A percentile compares a stretch with the other conserved stretches of the same genome.
Conservation (phyloP, 2,888 invertebrate species). For the Polymixis lichenea region DNA sequence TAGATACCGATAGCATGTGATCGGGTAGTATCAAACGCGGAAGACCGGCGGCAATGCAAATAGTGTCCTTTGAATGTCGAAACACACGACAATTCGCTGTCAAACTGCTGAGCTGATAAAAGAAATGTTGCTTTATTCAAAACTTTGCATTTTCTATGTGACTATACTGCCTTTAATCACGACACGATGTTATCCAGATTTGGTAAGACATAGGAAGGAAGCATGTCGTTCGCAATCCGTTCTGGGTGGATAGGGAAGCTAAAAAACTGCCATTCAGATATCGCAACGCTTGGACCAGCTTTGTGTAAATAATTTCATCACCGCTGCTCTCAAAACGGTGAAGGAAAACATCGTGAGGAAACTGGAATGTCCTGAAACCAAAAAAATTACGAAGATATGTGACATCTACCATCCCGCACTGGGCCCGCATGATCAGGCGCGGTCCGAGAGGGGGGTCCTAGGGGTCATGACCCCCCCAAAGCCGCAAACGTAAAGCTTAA, state of each 20-base stretch:
- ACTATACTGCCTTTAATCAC: slow-evolving; percentile 21
- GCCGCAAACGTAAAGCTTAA: no score
- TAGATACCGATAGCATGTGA: slow-evolving; percentile 38
- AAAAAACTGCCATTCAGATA: no score
- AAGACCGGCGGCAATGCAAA: slow-evolving; percentile 62
- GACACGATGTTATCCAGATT: not conserved
- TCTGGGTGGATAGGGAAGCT: not conserved
- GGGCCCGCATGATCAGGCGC: no score
- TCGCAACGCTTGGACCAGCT: not conserved
- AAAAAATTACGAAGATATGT: no score
- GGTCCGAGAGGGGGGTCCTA: no score
- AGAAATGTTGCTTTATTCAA: slow-evolving; percentile 34
- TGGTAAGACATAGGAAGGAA: not conserved
- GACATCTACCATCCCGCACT: no score
- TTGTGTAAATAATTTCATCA: no score
- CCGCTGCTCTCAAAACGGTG: no score
- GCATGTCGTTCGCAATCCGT: not conserved
- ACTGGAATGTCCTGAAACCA: no score
- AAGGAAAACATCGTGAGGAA: no score
- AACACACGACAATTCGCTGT: slow-evolving; percentile 48
- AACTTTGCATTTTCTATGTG: slow-evolving; percentile 10
- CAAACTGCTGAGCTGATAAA: slow-evolving; percentile 43
- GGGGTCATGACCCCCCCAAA: no score
- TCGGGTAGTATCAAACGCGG: slow-evolving; percentile 32
- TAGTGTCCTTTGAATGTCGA: slow-evolving; percentile 53